Conservation (phyloP, 2,888 invertebrate species). For the Morpho helenor region DNA sequence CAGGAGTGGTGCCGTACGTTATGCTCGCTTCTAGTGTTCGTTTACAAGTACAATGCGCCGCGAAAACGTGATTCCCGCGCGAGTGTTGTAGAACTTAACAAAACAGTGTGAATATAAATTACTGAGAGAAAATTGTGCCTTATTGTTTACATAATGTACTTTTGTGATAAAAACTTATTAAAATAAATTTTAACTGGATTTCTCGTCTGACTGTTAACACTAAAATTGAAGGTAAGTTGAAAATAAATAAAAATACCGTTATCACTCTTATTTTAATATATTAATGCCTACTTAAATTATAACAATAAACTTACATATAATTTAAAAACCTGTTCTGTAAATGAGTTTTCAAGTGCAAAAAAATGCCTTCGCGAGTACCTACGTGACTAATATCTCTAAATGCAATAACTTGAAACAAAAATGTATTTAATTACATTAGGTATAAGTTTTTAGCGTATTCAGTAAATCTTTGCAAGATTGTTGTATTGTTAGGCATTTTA, state of each 20-base stretch:
- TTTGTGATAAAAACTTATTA: conserved; percentile 41
- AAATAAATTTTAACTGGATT: conserved; percentile 40
- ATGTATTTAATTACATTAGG: not conserved
- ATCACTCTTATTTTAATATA: not conserved
- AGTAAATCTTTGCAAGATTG: not conserved
- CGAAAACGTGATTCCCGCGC: conserved; percentile 66
- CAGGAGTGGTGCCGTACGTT: conserved; percentile 53
- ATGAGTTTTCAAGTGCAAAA: not conserved
- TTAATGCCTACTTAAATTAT: too few species aligned
- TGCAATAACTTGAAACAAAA: not conserved
- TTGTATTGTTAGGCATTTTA: not conserved
- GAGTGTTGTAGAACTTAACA: conserved; percentile 50
- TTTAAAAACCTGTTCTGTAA: not conserved
- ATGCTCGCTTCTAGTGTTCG: conserved; percentile 52
- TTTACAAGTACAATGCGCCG: conserved; percentile 49
- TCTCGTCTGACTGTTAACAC: conserved; percentile 31
- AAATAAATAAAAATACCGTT: conserved; percentile 2
- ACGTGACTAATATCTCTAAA: not conserved
- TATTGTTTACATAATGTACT: conserved; percentile 49
- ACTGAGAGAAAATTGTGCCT: conserved; percentile 54
- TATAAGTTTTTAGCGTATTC: not conserved
- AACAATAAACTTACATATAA: too few species aligned
- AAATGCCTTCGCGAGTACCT: not conserved
- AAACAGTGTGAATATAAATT: conserved; percentile 62
- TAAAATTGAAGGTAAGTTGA: conserved; percentile 49